A percentile compares a stretch with the other conserved stretches of the same genome.
These are phyloP conservation scores for Noctua fimbriata DNA, from an alignment of 2,888 invertebrate genomes.

Conservation along the genomic window DNA sequence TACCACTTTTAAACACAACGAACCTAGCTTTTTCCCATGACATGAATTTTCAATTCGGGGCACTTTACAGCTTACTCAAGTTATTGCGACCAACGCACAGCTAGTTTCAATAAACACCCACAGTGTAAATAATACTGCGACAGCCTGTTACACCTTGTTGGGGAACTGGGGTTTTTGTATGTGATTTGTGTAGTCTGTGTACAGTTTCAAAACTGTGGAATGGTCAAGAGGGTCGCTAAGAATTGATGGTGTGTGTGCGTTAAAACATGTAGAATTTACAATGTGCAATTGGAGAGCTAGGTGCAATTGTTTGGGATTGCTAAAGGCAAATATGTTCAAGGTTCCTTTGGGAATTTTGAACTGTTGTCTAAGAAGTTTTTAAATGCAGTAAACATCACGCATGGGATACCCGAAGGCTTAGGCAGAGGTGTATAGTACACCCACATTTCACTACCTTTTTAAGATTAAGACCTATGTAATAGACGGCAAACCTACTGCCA, in stretches of 20 bases:
- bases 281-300: conserved; percentile 61
- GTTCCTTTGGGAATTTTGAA: conserved; percentile 27
- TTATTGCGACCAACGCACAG: conserved; percentile 68
- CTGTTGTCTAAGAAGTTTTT: not conserved
- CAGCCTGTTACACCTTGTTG: conserved; percentile 32
- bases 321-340: conserved; percentile 57
- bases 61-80: conserved; percentile 69
- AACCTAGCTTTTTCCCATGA: conserved; percentile 71
- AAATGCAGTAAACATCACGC: not conserved
- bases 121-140: conserved; percentile 56
- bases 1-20: conserved; percentile 53
- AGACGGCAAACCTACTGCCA: too few species aligned
- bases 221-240: conserved; percentile 27
- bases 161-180: conserved; percentile 15
- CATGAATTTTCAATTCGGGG: conserved; percentile 67
- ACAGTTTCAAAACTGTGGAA: conserved; percentile 20
- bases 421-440: not conserved
- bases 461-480: too few species aligned
- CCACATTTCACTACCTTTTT: conserved; percentile 55
- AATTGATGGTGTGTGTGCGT: conserved; percentile 51
- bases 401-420: not conserved
- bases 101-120: conserved; percentile 64
- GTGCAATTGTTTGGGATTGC: conserved; percentile 63
- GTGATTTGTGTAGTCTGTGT: conserved; percentile 50
- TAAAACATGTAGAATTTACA: conserved; percentile 67